phyloP scores from a whole-genome alignment of 2,113 vertebrate genomes.

The Ctenomys sociabilis region DNA sequence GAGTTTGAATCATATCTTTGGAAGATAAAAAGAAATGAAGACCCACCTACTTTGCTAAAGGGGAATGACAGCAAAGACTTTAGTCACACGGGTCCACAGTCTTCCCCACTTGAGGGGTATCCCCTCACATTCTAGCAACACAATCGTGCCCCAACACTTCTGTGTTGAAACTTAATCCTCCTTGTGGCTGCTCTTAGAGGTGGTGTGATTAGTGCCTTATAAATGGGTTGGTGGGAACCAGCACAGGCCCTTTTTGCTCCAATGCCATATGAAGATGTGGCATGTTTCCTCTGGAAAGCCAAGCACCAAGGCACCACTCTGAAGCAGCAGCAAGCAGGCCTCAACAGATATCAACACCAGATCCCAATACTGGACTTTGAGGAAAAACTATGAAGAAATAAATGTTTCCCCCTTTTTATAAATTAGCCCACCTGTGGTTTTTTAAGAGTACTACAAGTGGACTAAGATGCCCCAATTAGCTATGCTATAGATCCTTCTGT shows the following conservation, averaged over 20 bases:
- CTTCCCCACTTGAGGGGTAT: rapidly evolving
- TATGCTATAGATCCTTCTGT: not conserved
- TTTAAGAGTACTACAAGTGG: not conserved
- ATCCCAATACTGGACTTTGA: not conserved
- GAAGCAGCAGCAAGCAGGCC: not conserved
- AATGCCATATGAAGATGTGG: not conserved
- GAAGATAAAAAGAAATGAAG: rapidly evolving
- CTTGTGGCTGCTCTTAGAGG: not conserved
- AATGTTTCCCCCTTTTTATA: not conserved
- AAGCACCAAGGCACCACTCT: not conserved
- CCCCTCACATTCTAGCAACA: not conserved
- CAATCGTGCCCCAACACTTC: not conserved
- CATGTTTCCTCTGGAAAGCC: not conserved
- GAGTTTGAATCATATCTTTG: slow-evolving; percentile 98
- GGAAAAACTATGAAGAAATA: not conserved
- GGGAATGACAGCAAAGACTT: not conserved
- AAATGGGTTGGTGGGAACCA: not conserved
- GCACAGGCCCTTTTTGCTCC: not conserved
- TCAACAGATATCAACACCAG: not conserved
- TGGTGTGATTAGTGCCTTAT: not conserved
- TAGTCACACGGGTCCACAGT: too few relatives aligned
- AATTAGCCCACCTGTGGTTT: not conserved
- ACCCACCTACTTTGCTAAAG: not conserved
- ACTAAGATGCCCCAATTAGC: not conserved
- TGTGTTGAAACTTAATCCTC: not conserved